These are phyloP conservation scores for Oithona nana DNA, from an alignment of 2,888 invertebrate species.

Conservation along the genomic window DNA sequence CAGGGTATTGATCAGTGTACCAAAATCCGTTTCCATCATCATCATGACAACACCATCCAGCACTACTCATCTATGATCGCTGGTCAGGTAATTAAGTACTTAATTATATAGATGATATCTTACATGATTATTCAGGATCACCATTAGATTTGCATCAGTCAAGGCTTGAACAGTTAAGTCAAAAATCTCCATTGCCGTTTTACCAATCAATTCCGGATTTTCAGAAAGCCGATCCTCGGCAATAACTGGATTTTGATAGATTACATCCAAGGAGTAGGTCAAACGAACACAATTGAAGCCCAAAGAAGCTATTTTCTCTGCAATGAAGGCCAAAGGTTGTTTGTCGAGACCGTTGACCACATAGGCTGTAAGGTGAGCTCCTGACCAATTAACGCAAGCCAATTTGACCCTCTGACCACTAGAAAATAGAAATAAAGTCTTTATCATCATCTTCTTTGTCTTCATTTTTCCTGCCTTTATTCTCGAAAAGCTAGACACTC, in stretches of 20 bases:
- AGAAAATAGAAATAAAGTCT: no score
- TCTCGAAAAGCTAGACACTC: no score
- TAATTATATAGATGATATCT: not conserved
- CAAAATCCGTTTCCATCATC: not conserved
- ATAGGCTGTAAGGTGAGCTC: not conserved
- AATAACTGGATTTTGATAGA: not conserved
- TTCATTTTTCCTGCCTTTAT: no score
- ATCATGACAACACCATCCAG: not conserved
- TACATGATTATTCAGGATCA: conserved; percentile 3
- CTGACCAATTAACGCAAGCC: conserved; percentile 6
- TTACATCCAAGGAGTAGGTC: not conserved
- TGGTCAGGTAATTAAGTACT: not conserved
- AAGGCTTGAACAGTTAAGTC: not conserved
- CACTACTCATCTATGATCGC: not conserved
- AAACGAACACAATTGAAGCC: conserved; percentile 4
- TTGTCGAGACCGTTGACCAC: conserved; percentile 1
- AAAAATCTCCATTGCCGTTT: conserved; percentile 3
- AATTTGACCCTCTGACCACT: not conserved
- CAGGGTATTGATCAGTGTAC: not conserved
- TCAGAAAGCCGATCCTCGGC: not conserved
- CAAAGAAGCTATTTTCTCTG: not conserved
- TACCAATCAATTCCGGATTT: conserved; percentile 6
- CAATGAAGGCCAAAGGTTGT: conserved; percentile 1
- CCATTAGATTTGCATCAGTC: not conserved
- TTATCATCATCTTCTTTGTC: no score